Evolutionary conservation across 2,797 vertebrate species (phyloP).

Genomic region (Lacerta agilis): DNA sequence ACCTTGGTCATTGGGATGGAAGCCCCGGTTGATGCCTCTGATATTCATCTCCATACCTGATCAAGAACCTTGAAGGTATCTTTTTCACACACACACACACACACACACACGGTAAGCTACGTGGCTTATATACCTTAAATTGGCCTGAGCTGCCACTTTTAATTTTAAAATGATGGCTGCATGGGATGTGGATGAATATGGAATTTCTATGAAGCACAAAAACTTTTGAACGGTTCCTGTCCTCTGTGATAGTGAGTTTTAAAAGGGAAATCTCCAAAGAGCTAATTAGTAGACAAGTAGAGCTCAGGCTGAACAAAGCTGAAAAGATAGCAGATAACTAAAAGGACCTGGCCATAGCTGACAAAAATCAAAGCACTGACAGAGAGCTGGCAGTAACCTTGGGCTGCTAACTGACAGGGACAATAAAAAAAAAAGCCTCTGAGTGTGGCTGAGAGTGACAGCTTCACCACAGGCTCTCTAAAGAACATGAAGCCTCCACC

Average conservation of each 20-base stretch:
- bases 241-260: conserved; percentile 90
- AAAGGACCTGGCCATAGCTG: conserved; percentile 92
- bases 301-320: conserved; percentile 95
- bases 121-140: conserved; percentile 82
- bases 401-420: conserved; percentile 93
- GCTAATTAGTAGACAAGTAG: conserved; percentile 97
- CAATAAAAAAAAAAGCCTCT: conserved; percentile 85
- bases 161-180: conserved; percentile 82
- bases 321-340: conserved; percentile 88
- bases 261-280: conserved; percentile 99
- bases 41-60: conserved; percentile 80
- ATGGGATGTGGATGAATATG: conserved; percentile 82
- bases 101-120: conserved; percentile 24
- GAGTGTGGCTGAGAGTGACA: conserved; percentile 82
- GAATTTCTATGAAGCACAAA: conserved; percentile 86
- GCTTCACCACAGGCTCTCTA: conserved; percentile 71
- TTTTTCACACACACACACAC: conserved; percentile 46
- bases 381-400: conserved; percentile 90
- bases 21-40: conserved; percentile 62
- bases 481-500: conserved; percentile 70
- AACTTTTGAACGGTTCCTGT: conserved; percentile 88
- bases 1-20: conserved; percentile 72
- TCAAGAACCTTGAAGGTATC: conserved; percentile 75
- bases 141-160: conserved; percentile 86
- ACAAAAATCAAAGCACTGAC: conserved; percentile 92